Evolutionary conservation across 2,888 invertebrate genomes (phyloP).

Genomic region (Arge pagana): DNA sequence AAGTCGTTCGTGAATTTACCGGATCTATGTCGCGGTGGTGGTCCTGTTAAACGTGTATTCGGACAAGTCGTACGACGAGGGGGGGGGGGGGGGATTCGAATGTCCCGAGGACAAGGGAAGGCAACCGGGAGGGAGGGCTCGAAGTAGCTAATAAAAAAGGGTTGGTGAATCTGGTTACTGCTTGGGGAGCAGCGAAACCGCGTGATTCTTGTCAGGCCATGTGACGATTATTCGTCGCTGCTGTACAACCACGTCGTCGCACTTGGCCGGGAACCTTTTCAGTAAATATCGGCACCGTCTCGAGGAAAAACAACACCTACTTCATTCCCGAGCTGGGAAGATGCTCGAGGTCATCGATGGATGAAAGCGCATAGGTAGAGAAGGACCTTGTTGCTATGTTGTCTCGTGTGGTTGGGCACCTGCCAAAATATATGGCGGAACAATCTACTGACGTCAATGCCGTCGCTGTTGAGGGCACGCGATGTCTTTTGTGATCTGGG

Average conservation of each 20-base stretch:
- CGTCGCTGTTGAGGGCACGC: background rate
- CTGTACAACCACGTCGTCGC: background rate
- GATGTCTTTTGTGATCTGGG: slow-evolving; percentile 1
- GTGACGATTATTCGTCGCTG: slow-evolving; percentile 4
- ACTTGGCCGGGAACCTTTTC: background rate
- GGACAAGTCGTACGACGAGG: slow-evolving; percentile 16
- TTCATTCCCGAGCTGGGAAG: no score
- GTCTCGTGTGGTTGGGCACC: no score
- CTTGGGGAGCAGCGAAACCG: slow-evolving; percentile 14
- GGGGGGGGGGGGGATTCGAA: slow-evolving; percentile 3
- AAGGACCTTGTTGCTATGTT: no score
- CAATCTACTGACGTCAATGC: slow-evolving; percentile 1
- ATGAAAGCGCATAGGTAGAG: no score
- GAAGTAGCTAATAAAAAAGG: slow-evolving; percentile 14
- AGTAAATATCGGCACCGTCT: no score
- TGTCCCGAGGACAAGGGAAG: no score
- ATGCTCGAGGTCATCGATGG: no score
- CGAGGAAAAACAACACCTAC: no score
- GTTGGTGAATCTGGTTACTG: slow-evolving; percentile 14
- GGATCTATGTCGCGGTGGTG: slow-evolving; percentile 12
- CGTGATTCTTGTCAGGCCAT: slow-evolving; percentile 11
- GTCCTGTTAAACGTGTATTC: slow-evolving; percentile 34
- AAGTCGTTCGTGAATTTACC: slow-evolving; percentile 16
- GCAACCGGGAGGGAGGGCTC: background rate
- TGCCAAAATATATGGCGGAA: background rate